These are phyloP conservation scores for Gymnorhina tibicen DNA, from an alignment of 2,113 vertebrate genomes.

Conservation along the genomic window DNA sequence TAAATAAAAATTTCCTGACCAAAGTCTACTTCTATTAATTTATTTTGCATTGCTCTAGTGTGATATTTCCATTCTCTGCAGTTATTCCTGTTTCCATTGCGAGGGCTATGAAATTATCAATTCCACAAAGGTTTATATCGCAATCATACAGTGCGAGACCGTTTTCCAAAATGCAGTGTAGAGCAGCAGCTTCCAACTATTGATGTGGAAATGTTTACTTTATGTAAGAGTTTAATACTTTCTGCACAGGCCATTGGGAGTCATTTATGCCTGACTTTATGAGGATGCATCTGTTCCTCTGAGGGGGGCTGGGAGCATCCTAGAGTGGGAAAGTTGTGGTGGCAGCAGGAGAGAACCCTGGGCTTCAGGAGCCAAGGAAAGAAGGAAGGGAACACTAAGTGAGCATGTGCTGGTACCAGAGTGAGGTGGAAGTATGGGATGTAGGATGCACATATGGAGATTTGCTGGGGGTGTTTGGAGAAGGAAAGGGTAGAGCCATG, in stretches of 20 bases:
- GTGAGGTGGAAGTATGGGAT: not conserved
- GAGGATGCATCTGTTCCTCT: not conserved
- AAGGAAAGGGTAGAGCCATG: not conserved
- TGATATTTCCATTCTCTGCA: not conserved
- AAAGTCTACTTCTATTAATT: not conserved
- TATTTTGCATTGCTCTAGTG: not conserved
- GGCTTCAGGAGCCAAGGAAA: fast-evolving
- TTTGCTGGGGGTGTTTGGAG: not conserved
- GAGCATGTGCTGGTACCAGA: not conserved
- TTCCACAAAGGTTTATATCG: not conserved
- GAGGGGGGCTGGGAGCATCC: fast-evolving
- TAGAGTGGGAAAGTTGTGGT: not conserved
- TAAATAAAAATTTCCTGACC: not conserved
- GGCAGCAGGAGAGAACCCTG: not conserved
- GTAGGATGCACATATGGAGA: not conserved
- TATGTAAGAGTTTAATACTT: not conserved
- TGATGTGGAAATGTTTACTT: not conserved
- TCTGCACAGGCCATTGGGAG: not conserved
- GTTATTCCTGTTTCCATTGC: not conserved
- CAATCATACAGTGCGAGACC: not conserved
- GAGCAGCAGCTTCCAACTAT: not conserved
- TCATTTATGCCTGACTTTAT: not conserved
- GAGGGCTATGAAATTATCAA: not conserved
- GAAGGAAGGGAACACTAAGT: not conserved
- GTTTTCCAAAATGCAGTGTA: not conserved